Conservation (phyloP, 2,113 vertebrate genomes). For the Argyrosomus japonicus region DNA sequence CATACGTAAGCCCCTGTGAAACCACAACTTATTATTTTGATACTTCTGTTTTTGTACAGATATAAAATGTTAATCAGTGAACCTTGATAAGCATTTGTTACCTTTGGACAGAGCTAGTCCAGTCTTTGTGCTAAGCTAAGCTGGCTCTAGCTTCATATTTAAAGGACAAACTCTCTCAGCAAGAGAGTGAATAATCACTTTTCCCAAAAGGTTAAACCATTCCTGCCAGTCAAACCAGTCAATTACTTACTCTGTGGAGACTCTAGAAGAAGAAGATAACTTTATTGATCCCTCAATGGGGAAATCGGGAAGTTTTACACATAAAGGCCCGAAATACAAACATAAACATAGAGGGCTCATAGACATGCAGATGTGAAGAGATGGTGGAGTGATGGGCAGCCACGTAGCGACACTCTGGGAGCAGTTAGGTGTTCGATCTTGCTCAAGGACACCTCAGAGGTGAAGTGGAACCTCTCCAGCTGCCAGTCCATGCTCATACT, state of each 20-base stretch:
- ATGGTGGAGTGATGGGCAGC: too few species aligned
- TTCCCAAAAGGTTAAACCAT: neutral
- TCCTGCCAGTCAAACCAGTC: neutral
- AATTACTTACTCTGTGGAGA: neutral
- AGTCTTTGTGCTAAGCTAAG: neutral
- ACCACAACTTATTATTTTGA: neutral
- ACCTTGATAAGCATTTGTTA: neutral
- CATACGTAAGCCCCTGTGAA: neutral
- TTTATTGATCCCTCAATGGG: too few species aligned
- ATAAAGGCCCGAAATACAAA: too few species aligned
- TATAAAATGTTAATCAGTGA: neutral
- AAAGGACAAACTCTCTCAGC: neutral
- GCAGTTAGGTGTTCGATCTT: too few species aligned
- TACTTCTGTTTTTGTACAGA: neutral
- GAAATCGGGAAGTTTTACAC: too few species aligned
- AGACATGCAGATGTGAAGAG: too few species aligned
- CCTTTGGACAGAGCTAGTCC: neutral
- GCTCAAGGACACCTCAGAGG: too few species aligned
- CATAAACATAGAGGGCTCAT: too few species aligned
- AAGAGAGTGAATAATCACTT: neutral
- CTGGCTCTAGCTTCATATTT: neutral
- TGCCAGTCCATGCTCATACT: too few species aligned
- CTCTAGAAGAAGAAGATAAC: too few species aligned
- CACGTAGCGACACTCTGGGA: too few species aligned
- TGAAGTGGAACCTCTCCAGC: too few species aligned